These are phyloP conservation scores for Gonatopus flavifemur DNA, from an alignment of 1,140 invertebrate genomes.

Conservation along the genomic window DNA sequence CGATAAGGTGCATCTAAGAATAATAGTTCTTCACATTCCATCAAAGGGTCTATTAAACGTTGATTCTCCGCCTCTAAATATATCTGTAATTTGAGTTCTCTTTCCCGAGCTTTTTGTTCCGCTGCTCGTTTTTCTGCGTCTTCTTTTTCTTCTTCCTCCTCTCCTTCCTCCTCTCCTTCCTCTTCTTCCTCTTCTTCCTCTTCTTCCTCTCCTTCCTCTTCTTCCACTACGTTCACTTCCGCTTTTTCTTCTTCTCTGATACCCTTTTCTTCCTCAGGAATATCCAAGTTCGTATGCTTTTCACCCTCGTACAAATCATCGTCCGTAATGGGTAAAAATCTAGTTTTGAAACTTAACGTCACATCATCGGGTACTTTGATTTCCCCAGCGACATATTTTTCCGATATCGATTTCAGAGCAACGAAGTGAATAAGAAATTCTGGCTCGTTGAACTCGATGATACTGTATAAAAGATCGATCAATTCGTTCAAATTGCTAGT, in stretches of 20 bases:
- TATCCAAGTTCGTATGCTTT: neutral
- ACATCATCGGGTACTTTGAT: slow-evolving; percentile 17
- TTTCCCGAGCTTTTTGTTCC: neutral
- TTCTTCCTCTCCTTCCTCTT: slow-evolving; percentile 21
- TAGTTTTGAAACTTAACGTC: slow-evolving; percentile 29
- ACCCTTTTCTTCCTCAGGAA: neutral
- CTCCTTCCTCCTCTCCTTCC: slow-evolving; percentile 12
- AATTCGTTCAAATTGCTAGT: slow-evolving; percentile 38
- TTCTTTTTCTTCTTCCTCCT: slow-evolving; percentile 13
- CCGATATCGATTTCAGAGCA: slow-evolving; percentile 28
- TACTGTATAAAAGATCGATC: slow-evolving; percentile 31
- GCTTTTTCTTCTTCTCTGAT: slow-evolving; percentile 1
- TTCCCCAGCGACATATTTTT: slow-evolving; percentile 19
- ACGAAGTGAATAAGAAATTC: slow-evolving; percentile 40
- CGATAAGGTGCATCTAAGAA: slow-evolving; percentile 38
- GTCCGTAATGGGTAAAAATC: slow-evolving; percentile 44
- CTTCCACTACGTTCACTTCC: slow-evolving; percentile 20
- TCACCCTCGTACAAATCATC: slow-evolving; percentile 30
- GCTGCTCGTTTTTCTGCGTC: neutral
- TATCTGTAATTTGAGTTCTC: neutral
- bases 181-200: slow-evolving; percentile 20
- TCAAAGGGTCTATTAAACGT: slow-evolving; percentile 24
- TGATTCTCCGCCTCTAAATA: neutral
- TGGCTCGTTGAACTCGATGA: slow-evolving; percentile 42
- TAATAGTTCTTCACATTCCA: slow-evolving; percentile 25